These are phyloP conservation scores for Danio choprae DNA, from an alignment of 2,797 vertebrate species.

Conservation along the genomic window DNA sequence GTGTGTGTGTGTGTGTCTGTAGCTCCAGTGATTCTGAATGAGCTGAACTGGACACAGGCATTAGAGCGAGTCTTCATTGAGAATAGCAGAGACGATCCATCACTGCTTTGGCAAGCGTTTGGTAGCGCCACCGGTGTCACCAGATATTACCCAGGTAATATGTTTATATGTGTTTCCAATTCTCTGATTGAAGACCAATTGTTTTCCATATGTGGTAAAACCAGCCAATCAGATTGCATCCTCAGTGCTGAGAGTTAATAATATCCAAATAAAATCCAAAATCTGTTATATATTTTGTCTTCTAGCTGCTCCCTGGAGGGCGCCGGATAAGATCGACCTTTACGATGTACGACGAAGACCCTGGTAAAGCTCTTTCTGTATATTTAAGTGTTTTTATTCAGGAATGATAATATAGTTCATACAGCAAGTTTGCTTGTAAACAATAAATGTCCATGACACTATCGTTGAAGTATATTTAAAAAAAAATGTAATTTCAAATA, in stretches of 20 bases:
- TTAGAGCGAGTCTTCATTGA: constrained; percentile 94
- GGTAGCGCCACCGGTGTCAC: constrained; percentile 97
- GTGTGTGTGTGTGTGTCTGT: constrained; percentile 9
- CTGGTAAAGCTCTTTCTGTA: constrained; percentile 80
- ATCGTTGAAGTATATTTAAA: too few relatives aligned
- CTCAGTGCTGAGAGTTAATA: too few relatives aligned
- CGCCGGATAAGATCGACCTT: constrained; percentile 96
- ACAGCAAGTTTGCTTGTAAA: not conserved
- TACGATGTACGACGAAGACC: constrained; percentile 95
- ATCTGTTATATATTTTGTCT: not conserved
- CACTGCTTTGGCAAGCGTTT: constrained; percentile 96
- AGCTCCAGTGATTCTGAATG: constrained; percentile 86
- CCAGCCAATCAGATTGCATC: not conserved
- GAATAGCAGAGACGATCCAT: constrained; percentile 92
- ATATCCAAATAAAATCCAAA: not conserved
- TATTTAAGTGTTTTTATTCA: not conserved
- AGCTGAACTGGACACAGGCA: constrained; percentile 96
- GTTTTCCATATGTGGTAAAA: not conserved
- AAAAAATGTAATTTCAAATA: too few relatives aligned
- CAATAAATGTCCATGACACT: not conserved
- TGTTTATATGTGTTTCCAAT: not conserved
- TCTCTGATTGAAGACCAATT: not conserved
- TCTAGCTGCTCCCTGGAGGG: constrained; percentile 93
- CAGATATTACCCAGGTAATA: constrained; percentile 89
- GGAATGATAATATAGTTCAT: not conserved